phyloP scores from a whole-genome alignment of 1,140 invertebrate species.

The Maniola jurtina region DNA sequence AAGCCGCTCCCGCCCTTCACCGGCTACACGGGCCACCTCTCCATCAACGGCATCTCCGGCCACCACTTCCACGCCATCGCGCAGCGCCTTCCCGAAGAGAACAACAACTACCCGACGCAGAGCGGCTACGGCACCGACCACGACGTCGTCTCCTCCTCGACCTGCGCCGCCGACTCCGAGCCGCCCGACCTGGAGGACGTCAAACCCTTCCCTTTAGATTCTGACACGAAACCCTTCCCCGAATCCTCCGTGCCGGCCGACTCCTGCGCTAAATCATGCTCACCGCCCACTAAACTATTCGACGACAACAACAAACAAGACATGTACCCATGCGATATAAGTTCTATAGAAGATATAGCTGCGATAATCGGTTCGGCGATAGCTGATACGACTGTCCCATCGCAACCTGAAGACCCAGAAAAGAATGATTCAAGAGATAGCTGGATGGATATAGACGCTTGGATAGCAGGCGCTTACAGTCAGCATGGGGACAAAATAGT shows the following conservation, averaged over 20 bases:
- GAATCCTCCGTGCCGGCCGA: slow-evolving; percentile 57
- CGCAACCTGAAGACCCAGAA: slow-evolving; percentile 82
- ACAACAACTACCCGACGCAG: slow-evolving; percentile 83
- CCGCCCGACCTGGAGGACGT: slow-evolving; percentile 78
- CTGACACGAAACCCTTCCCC: slow-evolving; percentile 74
- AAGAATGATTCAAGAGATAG: slow-evolving; percentile 84
- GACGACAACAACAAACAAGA: slow-evolving; percentile 69
- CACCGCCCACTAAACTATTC: slow-evolving; percentile 69
- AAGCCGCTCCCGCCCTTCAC: slow-evolving; percentile 93
- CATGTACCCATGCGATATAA: slow-evolving; percentile 83
- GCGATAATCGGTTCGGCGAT: slow-evolving; percentile 94
- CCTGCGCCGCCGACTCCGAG: slow-evolving; percentile 81
- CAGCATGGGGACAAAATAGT: slow-evolving; percentile 82
- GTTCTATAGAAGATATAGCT: slow-evolving; percentile 89
- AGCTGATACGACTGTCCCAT: slow-evolving; percentile 89
- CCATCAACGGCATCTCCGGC: slow-evolving; percentile 91
- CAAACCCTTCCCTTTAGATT: slow-evolving; percentile 80
- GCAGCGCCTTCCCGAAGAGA: slow-evolving; percentile 82
- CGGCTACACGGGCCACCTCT: slow-evolving; percentile 89
- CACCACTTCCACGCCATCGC: slow-evolving; percentile 92
- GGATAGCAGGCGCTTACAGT: slow-evolving; percentile 88
- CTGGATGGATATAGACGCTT: slow-evolving; percentile 91
- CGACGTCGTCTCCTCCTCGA: slow-evolving; percentile 84
- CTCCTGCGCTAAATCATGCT: slow-evolving; percentile 69
- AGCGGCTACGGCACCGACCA: slow-evolving; percentile 81